Conservation (phyloP, 2,113 vertebrate species). For the Tetraodon nigroviridis region DNA sequence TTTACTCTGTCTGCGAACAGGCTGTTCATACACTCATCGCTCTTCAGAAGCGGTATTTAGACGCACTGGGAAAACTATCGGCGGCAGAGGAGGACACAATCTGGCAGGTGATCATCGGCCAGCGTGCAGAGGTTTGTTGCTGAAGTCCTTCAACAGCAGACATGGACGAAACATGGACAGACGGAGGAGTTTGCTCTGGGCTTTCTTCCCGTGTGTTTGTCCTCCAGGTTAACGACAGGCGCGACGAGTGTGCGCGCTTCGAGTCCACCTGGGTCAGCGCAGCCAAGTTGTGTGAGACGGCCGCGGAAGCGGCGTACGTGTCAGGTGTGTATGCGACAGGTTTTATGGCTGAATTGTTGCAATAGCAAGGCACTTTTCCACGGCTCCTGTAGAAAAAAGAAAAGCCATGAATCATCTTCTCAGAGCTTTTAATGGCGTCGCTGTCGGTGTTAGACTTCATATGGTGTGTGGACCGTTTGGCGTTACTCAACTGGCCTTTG, state of each 20-base stretch:
- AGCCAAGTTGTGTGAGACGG: conserved; percentile 67
- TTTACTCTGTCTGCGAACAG: conserved; percentile 40
- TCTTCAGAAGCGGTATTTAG: conserved; percentile 70
- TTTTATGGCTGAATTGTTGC: conserved; percentile 4
- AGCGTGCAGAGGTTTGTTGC: conserved; percentile 68
- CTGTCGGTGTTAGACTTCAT: conserved; percentile 34
- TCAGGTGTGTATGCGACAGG: conserved; percentile 60
- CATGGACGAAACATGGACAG: background rate
- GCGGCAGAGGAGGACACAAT: conserved; percentile 68
- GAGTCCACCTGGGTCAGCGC: conserved; percentile 70
- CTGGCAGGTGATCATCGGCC: conserved; percentile 77
- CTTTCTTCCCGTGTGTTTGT: conserved; percentile 4
- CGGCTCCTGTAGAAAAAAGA: background rate
- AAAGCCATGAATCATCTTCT: conserved; percentile 12
- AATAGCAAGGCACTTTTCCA: conserved; percentile 11
- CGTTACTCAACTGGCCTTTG: conserved; percentile 31
- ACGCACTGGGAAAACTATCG: conserved; percentile 66
- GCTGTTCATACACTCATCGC: conserved; percentile 73
- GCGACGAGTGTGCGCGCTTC: conserved; percentile 64
- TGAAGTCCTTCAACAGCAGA: background rate
- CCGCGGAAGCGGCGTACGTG: conserved; percentile 68
- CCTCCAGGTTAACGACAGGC: conserved; percentile 64
- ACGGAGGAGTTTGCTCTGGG: background rate
- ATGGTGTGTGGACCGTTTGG: conserved; percentile 25
- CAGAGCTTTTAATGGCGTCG: conserved; percentile 5